phyloP scores from a whole-genome alignment of 2,797 vertebrate genomes.

The Rhynchonycteris naso region DNA sequence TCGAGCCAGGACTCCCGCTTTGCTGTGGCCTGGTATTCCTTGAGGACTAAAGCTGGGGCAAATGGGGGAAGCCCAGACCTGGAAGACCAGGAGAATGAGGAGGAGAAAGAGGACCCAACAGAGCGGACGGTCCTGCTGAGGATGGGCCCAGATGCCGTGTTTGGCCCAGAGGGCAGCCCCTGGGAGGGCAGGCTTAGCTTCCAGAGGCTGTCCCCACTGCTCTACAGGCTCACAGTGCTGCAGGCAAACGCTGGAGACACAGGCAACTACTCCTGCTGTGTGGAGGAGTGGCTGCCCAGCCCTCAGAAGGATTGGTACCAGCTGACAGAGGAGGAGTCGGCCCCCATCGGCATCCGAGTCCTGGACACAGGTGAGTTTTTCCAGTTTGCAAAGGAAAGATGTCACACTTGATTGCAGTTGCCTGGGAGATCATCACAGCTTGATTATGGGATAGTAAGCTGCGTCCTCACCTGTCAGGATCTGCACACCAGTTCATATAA shows the following conservation, averaged over 20 bases:
- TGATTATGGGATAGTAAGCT: not conserved
- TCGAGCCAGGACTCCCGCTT: slow-evolving; percentile 95
- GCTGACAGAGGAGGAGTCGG: slow-evolving; percentile 94
- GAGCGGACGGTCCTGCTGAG: slow-evolving; percentile 88
- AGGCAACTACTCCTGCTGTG: slow-evolving; percentile 94
- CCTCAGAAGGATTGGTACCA: slow-evolving; percentile 95
- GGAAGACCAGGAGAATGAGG: slow-evolving; percentile 76
- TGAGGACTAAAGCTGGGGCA: slow-evolving; percentile 82
- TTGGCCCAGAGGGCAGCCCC: slow-evolving; percentile 85
- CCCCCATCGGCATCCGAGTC: slow-evolving; percentile 90
- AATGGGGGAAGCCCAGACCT: slow-evolving; percentile 65
- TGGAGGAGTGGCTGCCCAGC: slow-evolving; percentile 96
- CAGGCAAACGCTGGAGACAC: slow-evolving; percentile 88
- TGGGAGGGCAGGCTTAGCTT: slow-evolving; percentile 94
- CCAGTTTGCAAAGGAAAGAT: not conserved
- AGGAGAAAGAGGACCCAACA: slow-evolving; percentile 59
- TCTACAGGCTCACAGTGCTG: slow-evolving; percentile 94
- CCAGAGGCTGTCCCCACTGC: slow-evolving; percentile 91
- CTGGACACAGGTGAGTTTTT: slow-evolving; percentile 89
- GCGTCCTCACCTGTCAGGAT: not conserved
- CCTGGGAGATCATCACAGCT: not conserved
- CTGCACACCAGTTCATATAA: not conserved
- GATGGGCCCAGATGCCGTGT: slow-evolving; percentile 92
- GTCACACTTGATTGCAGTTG: not conserved
- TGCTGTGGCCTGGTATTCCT: slow-evolving; percentile 95